phyloP scores from a whole-genome alignment of 1,140 invertebrate species.

The Drosophila oshimai region DNA sequence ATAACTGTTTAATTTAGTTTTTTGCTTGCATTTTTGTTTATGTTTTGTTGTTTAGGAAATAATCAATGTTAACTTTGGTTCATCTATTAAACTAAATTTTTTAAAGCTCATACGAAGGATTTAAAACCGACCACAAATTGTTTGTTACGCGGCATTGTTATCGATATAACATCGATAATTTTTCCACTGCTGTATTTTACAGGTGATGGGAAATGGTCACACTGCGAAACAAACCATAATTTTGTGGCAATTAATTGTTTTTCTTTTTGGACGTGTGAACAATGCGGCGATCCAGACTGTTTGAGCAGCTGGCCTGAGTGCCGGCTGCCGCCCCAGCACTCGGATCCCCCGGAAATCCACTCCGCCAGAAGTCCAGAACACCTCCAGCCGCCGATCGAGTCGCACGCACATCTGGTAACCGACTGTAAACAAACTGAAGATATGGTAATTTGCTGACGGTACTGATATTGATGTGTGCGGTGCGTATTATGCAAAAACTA shows the following conservation, averaged over 20 bases:
- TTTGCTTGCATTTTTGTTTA: too few species aligned
- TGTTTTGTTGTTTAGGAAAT: too few species aligned
- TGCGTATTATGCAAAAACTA: slow-evolving; percentile 61
- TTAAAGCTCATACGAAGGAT: too few species aligned
- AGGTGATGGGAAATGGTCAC: too few species aligned
- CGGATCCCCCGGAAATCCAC: neutral
- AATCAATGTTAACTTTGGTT: too few species aligned
- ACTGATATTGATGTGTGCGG: slow-evolving; percentile 8
- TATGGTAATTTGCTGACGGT: slow-evolving; percentile 47
- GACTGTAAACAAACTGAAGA: slow-evolving; percentile 31
- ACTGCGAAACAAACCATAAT: too few species aligned
- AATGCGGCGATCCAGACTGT: slow-evolving; percentile 1
- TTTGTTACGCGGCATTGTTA: too few species aligned
- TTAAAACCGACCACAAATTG: too few species aligned
- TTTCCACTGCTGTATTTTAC: too few species aligned
- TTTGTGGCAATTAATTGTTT: neutral
- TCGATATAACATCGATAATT: too few species aligned
- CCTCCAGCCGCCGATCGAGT: neutral
- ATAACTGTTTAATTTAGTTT: too few species aligned
- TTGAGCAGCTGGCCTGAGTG: slow-evolving; percentile 22
- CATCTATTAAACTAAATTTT: too few species aligned
- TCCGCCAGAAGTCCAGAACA: neutral
- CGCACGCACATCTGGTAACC: slow-evolving; percentile 23
- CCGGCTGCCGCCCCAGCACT: neutral
- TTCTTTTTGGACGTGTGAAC: neutral